Evolutionary conservation across 2,888 invertebrate genomes (phyloP), one percentile per base, ranked within the genome.

Genomic region (Syritta pipiens): DNA sequence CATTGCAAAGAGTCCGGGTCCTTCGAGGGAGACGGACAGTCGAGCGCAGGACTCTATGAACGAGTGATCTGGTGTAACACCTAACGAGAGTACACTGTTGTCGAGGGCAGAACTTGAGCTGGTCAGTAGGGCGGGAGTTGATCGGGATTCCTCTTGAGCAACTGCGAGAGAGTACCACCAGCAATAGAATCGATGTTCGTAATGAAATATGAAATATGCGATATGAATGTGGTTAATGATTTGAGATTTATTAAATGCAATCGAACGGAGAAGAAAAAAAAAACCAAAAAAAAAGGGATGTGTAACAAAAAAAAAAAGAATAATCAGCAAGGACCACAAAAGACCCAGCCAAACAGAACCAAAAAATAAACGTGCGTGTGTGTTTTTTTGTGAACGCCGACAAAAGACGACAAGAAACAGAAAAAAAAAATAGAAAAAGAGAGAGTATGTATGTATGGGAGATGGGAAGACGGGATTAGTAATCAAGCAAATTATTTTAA

Each of bases 131-230:
- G 96, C 94, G 48, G 96, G 96, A 85, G 96, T 96, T 68, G 96
- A 96, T 88, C 96, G 96, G 84, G 96, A 95, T 90, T 96, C 96
- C 87, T 96, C 96, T 83, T 95, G 95, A 85, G 95, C 94, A 40
- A 95, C 92, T 91, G 95, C 91, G 75, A 93, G 94, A 89, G 77
- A 65, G 72, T 74, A 74, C 49, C 67, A 71, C 19, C 55, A 24
- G 48, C 46, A 48, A 60, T 63, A 71, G 48, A 57, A 63, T 24
- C n/a, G 62, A 49, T 48, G 65, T 71, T n/a, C 59, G 19, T 51
- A 75, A 62, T 79, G 79, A 28, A 77, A 72, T 35, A 62, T 62
- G 71, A 72, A 59, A 72, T 44, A 72, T 72, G 72, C 24, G 71
- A 76, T 68, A n/a, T 42, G 57, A 67, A 79, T 79, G 72, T 65